Evolutionary conservation across 2,888 invertebrate genomes (phyloP), one percentile per base, ranked within the genome.

Genomic region (Epinotia nisella): DNA sequence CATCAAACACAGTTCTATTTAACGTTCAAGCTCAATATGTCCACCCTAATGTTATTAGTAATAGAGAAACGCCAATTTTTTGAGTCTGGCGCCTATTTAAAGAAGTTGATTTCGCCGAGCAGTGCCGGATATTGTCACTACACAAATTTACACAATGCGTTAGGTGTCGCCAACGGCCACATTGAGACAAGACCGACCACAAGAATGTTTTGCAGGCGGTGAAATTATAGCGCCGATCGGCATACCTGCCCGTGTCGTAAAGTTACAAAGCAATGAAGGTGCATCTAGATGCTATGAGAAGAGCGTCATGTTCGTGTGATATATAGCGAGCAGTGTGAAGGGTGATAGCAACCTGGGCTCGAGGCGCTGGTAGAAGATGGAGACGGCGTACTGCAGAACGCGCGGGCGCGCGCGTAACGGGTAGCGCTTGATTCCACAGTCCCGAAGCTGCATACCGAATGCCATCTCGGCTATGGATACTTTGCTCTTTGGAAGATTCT

Each of bases 401-500:
- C 98, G 95, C 75, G 98, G 97, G 1, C 98, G 94, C 39, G 97
- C 96, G 49, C 98, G 95, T 60, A 98, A 91, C 0, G 98, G 98
- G 89, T 98, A 98, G 53, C 97, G 94, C 85, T 98, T 98, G 72
- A 99, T 95, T 3, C 99, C 99, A 0, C 98, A 97, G 84, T 98
- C 98, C 78, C 97, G 96, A 82, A 98, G 95, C 77, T 96, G 97
- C 94, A 99, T 96, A 5, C 99, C 99, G 87, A 99, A 98, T 13
- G 98, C 94, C 94, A 99, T 96, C 92, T 99, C 99, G 0, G 97
- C 96, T 62, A 96, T 94, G 24, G 97, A 98, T 11, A 96, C 96
- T 91, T 97, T 97, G 64, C 97, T 96, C 89, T 97, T 97, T 88
- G 97, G 97, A 74, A 97, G 92, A 88, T 95, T 96, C 97, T 97